Percentiles rank a stretch among this genome's conserved stretches.
phyloP scores from a whole-genome alignment of 2,797 vertebrate genomes.

The Mormyrus hasselquistii region DNA sequence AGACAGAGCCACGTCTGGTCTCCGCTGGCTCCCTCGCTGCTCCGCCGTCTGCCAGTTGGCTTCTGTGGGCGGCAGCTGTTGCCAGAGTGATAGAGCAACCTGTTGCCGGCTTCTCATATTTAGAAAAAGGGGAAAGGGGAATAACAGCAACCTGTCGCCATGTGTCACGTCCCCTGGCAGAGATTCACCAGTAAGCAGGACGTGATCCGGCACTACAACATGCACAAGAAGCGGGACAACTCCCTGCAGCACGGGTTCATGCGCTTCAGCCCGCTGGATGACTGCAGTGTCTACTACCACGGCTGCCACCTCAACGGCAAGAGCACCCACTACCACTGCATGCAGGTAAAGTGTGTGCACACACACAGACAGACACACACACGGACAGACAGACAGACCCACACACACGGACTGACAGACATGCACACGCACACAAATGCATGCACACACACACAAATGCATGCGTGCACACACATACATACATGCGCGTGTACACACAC shows the following conservation, averaged over 20 bases:
- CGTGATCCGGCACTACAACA: slow-evolving; percentile 99
- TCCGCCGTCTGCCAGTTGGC: slow-evolving; percentile 56
- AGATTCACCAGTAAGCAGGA: slow-evolving; percentile 99
- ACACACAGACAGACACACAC: slow-evolving; percentile 22
- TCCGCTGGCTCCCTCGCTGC: slow-evolving; percentile 38
- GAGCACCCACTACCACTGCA: slow-evolving; percentile 99
- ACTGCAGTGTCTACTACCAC: slow-evolving; percentile 98
- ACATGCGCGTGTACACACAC: neutral
- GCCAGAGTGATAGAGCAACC: slow-evolving; percentile 63
- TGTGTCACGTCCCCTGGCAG: slow-evolving; percentile 65
- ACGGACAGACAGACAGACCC: slow-evolving; percentile 11
- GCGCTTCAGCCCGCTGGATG: slow-evolving; percentile 98
- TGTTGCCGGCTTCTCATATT: slow-evolving; percentile 57
- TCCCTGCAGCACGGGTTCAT: slow-evolving; percentile 99
- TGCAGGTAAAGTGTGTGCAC: slow-evolving; percentile 77
- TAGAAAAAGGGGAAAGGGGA: slow-evolving; percentile 16
- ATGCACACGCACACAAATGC: neutral
- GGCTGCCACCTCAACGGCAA: slow-evolving; percentile 99
- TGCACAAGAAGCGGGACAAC: slow-evolving; percentile 99
- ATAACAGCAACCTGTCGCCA: slow-evolving; percentile 55
- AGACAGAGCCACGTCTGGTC: slow-evolving; percentile 27
- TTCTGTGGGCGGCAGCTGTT: slow-evolving; percentile 61
- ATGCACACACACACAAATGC: too few species aligned
- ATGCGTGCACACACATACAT: too few species aligned
- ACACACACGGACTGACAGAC: neutral